Base-by-base conservation (phyloP, 37 sponge, comb jelly and placozoan genomes). In the Theonella swinhoei region DNA sequence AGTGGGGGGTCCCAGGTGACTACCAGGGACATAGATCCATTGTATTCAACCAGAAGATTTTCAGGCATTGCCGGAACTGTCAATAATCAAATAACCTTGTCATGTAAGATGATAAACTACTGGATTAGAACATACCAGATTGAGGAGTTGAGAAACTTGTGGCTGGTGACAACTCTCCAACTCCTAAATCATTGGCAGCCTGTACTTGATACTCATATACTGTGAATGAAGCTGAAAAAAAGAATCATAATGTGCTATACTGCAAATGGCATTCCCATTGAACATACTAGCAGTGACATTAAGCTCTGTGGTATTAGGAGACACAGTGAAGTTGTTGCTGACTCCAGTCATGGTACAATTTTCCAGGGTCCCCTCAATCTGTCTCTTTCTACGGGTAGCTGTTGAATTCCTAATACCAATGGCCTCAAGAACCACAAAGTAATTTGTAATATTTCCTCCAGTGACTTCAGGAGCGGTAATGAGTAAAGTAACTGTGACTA, bases 1-100 rank as follows among this genome's bases (percentile, higher is more conserved):
- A 39, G 65, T 39, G 87, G 87, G 14, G 0, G 64, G 9, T 54
- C 7, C 87, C 87, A 87, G 11, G 75, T 75, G 34, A 87, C 68
- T 26, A 25, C 30, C 5, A 87, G 59, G 20, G 67, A 39, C 30
- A 81, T 73, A 1, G 83, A 83, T 14, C 25, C 41, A 24, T 31
- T 47, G 60, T 80, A 68, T 22, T 25, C 70, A 14, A 79, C 80
- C 22, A 20, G 36, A 0, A 87, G 75, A 4, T 74, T n/a, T 5
- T 0, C 26, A 30, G 80, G 73, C 4, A 23, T 64, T 66, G 64
- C 72, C 0, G 87, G 80, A 22, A 65, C 85, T 85, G 67, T 40
- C 26, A 23, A 28, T n/a, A 35, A 35, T 32, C 1, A 20, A 22
- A 43, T 17, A 2, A 17, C 54, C 7, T 47, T 47, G 14, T 47